Base-by-base conservation (phyloP, 2,888 invertebrate species). In the Dryobota labecula region DNA sequence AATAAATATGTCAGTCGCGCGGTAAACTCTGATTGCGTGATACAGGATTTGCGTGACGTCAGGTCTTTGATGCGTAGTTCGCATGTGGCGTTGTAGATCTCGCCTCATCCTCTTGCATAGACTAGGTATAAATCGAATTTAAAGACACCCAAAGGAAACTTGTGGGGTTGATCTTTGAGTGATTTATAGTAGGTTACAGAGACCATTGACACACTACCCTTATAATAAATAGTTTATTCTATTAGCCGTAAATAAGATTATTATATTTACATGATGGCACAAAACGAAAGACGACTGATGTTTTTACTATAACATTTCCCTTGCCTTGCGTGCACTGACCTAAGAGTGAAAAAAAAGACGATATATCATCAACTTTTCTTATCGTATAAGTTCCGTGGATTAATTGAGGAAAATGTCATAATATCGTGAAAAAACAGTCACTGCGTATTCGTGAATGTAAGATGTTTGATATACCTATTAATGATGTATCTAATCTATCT, bases 321-420 rank as follows among this genome's bases (percentile, higher is more conserved):
- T 36, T 49, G 18, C 58, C 51, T 65, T 33, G 66, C 75, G 71
- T 70, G 72, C 67, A n/a, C 57, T 73, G 70, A 72, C 56, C 61
- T 38, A 56, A 65, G n/a, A 63, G 45, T 18, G 54, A 30, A n/a
- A 68, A 68, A 63, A 71, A 83, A 68, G 45, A 62, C 58, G 63
- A 78, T 83, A 70, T 62, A 76, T 83, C 73, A 83, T 78, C 47
- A 67, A 65, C 27, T 58, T 68, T 72, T 75, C 73, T 73, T 62
- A 53, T 56, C 70, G 27, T 61, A 53, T 24, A 70, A 73, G 56
- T 57, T 73, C 49, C 43, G 41, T 9, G 64, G 74, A 83, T 76
- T 79, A 82, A 84, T 84, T 84, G 84, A 84, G 83, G 84, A 81
- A 84, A 84, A 82, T 65, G 49, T 43, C 53, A 54, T 45, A 58